phyloP scores from a whole-genome alignment of 2,113 vertebrate genomes.

The Amphilophus citrinellus region DNA sequence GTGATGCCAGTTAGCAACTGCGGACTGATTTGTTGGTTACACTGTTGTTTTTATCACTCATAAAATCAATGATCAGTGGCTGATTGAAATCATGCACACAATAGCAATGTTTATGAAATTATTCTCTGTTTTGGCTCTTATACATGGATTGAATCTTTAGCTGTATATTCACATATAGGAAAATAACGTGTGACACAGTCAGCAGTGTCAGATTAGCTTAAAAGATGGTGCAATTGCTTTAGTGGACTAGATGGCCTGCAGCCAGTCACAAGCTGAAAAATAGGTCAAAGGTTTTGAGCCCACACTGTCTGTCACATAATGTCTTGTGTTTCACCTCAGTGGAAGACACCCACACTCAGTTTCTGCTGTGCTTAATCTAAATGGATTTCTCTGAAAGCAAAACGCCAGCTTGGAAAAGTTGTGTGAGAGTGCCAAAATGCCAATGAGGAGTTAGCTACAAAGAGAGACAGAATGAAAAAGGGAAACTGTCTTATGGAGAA shows the following conservation, averaged over 20 bases:
- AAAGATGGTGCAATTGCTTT: slow-evolving; percentile 27
- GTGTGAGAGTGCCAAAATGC: slow-evolving; percentile 64
- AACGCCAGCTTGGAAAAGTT: slow-evolving; percentile 57
- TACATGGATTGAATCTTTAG: not conserved
- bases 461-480: slow-evolving; percentile 8
- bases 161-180: not conserved
- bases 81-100: not conserved
- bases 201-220: slow-evolving; percentile 45
- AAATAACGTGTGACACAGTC: not conserved
- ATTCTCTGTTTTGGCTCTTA: not conserved
- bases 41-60: not conserved
- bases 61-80: not conserved
- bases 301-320: slow-evolving; percentile 66
- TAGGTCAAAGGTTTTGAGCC: slow-evolving; percentile 64
- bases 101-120: not conserved
- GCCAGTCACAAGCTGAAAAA: slow-evolving; percentile 39
- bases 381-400: slow-evolving; percentile 69
- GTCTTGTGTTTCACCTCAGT: slow-evolving; percentile 60
- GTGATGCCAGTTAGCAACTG: too few species aligned
- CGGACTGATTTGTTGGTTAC: not conserved
- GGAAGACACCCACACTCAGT: slow-evolving; percentile 65
- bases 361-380: slow-evolving; percentile 72
- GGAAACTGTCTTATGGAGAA: slow-evolving; percentile 48
- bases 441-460: slow-evolving; percentile 46
- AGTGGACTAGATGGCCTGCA: slow-evolving; percentile 44